These are phyloP conservation scores for Phenganax subtilis DNA, from an alignment of 92 coral and sea anemone genomes.

Conservation along the genomic window DNA sequence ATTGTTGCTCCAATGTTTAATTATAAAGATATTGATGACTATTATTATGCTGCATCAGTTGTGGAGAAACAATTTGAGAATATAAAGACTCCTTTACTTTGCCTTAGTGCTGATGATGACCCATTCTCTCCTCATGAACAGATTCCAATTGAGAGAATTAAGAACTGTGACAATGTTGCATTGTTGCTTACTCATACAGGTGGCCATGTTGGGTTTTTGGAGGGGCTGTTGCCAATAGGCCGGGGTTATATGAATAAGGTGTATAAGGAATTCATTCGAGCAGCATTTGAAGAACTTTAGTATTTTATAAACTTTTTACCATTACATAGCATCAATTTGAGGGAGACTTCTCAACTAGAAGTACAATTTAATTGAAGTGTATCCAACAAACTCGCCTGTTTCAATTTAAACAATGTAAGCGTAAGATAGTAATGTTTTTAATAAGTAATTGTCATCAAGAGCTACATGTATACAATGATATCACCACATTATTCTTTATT, in stretches of 20 bases:
- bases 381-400: too few relatives aligned
- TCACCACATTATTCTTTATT: too few relatives aligned
- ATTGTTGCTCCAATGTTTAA: constrained; percentile 91
- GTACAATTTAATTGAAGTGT: too few relatives aligned
- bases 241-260: constrained; percentile 71
- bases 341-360: too few relatives aligned
- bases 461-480: too few relatives aligned
- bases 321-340: not conserved
- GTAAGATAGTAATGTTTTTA: too few relatives aligned
- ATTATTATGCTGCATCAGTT: constrained; percentile 74
- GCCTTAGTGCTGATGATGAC: constrained; percentile 80
- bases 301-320: not conserved
- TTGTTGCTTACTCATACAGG: constrained; percentile 69
- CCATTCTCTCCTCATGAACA: constrained; percentile 81
- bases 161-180: constrained; percentile 66
- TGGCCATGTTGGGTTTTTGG: constrained; percentile 84
- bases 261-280: constrained; percentile 57
- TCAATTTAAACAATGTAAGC: too few relatives aligned
- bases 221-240: constrained; percentile 71
- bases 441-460: too few relatives aligned
- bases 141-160: constrained; percentile 61
- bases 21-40: constrained; percentile 60
- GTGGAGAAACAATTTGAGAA: constrained; percentile 62
- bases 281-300: constrained; percentile 52
- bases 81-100: constrained; percentile 67